phyloP scores from a whole-genome alignment of 35 echinoderm and acorn worm genomes.

The Ophioderma brevispina region DNA sequence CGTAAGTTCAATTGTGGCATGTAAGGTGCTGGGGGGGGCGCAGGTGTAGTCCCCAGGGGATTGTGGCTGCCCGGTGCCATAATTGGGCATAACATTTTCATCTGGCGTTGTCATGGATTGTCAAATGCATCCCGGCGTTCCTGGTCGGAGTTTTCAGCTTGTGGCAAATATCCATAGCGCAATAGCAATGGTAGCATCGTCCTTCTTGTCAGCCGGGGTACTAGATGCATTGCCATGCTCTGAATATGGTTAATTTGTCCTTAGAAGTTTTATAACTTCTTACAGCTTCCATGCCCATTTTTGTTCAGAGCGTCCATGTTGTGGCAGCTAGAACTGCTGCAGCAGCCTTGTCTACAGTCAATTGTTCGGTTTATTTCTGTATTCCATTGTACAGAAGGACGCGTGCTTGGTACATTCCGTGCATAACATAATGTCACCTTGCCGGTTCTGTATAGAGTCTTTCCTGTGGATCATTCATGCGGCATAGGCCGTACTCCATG shows the following conservation, averaged over 20 bases:
- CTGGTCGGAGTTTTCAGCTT: not conserved
- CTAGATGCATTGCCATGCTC: not conserved
- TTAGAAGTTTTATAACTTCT: not conserved
- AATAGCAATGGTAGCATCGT: not conserved
- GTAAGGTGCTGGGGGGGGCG: not conserved
- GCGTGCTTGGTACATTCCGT: not conserved
- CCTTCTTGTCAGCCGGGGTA: not conserved
- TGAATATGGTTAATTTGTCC: not conserved
- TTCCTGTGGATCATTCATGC: not conserved
- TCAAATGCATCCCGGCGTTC: not conserved
- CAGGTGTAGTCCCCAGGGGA: not conserved
- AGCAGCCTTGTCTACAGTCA: not conserved
- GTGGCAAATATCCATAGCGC: not conserved
- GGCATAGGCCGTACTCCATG: not conserved
- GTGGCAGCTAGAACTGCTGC: not conserved
- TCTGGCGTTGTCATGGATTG: not conserved
- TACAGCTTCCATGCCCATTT: not conserved
- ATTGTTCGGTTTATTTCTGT: not conserved
- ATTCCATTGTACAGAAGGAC: not conserved
- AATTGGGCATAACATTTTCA: not conserved
- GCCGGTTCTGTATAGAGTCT: not conserved
- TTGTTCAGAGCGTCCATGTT: not conserved
- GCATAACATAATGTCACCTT: not conserved
- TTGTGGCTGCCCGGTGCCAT: not conserved
- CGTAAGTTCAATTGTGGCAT: not conserved